Conservation (phyloP, 2,113 vertebrate genomes). For the Eptesicus fuscus region DNA sequence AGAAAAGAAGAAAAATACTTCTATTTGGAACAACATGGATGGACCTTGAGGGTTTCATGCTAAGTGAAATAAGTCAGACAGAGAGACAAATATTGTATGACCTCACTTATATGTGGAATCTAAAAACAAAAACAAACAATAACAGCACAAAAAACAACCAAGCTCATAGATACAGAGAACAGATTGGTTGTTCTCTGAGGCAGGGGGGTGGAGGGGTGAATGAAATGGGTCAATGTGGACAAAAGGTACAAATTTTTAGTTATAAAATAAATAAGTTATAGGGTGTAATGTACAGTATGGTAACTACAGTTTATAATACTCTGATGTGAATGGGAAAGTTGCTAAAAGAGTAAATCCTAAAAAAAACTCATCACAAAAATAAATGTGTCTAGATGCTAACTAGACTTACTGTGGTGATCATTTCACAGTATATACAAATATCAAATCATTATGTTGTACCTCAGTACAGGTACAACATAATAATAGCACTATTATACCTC, state of each 20-base stretch:
- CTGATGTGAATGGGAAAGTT: not conserved
- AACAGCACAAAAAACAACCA: not conserved
- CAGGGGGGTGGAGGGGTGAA: not conserved
- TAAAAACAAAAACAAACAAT: not conserved
- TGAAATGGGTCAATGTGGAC: not conserved
- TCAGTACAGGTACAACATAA: too few species aligned
- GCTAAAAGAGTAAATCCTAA: not conserved
- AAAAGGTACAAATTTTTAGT: not conserved
- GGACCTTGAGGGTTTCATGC: not conserved
- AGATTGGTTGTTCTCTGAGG: not conserved
- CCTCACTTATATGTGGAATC: not conserved
- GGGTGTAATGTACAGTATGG: not conserved
- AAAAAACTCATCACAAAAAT: not conserved
- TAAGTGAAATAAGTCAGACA: not conserved
- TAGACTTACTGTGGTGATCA: not conserved
- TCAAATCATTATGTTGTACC: rapidly evolving
- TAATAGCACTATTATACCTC: not conserved
- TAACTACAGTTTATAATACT: not conserved
- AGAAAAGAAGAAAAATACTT: not conserved
- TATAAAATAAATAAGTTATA: not conserved
- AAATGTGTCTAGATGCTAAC: not conserved
- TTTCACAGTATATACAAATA: not conserved
- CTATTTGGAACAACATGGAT: not conserved
- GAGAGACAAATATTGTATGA: not conserved
- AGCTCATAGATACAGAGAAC: not conserved